A percentile compares a stretch with the other conserved stretches of the same genome.
Conservation (phyloP, 2,888 invertebrate genomes). For the Atethmia centrago region DNA sequence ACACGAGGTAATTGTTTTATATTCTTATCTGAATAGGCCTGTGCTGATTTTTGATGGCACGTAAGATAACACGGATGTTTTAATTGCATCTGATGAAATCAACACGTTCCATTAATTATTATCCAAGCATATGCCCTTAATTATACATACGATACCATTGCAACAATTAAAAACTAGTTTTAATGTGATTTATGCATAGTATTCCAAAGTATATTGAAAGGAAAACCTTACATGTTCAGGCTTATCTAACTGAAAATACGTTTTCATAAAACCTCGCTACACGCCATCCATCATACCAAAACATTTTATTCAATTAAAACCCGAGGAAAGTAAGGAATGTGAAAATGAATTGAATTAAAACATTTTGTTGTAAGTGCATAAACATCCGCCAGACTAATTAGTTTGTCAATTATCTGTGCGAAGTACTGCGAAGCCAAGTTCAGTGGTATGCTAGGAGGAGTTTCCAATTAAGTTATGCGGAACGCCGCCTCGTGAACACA, state of each 20-base stretch:
- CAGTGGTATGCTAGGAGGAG: constrained; percentile 61
- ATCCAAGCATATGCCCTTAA: not conserved
- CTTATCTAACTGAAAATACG: not conserved
- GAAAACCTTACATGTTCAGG: constrained; percentile 11
- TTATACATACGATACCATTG: not conserved
- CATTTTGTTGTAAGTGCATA: constrained; percentile 45
- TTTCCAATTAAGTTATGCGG: constrained; percentile 90
- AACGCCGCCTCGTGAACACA: constrained; percentile 80
- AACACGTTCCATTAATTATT: not conserved
- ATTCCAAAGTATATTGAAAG: not conserved
- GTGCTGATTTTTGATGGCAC: constrained; percentile 1
- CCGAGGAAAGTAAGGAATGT: constrained; percentile 51
- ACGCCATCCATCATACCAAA: constrained; percentile 17
- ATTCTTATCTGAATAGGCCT: constrained; percentile 25
- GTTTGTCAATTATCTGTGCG: constrained; percentile 66
- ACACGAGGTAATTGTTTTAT: constrained; percentile 41
- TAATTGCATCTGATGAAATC: not conserved
- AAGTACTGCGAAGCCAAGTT: constrained; percentile 51
- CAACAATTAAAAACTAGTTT: not conserved
- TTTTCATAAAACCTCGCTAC: not conserved
- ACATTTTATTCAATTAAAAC: constrained; percentile 29
- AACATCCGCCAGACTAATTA: constrained; percentile 57
- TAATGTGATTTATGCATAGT: not conserved
- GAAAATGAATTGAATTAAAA: constrained; percentile 51
- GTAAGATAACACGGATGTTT: constrained; percentile 11